Evolutionary conservation across 2,888 invertebrate genomes (phyloP), one percentile per base, ranked within the genome.

Genomic region (Rotaria magnacalcarata): DNA sequence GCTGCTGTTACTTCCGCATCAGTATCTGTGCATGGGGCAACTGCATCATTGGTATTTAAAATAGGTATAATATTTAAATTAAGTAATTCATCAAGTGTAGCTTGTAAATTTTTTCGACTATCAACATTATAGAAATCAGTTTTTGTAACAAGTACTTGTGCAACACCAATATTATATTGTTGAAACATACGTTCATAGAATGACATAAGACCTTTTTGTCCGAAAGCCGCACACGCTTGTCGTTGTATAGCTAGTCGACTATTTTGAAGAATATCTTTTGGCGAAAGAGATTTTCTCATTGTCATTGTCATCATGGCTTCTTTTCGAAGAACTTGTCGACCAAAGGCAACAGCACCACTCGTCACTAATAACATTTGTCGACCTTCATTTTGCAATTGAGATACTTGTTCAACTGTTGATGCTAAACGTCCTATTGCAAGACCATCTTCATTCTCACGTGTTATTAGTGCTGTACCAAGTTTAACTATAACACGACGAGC

Each of bases 131-230:
- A 95, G 91, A 99, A 98, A 91, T 99, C 99, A 0, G 97, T 96
- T 90, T 97, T 97, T 1, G 98, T 99, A 27, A 99, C 96, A 88
- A 99, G 92, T 0, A 99, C 95, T 94, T 99, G 98, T 34, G 99
- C 98, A 87, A 97, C 95, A 92, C 96, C 96, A 74, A 99, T 96
- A 85, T 98, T 98, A 91, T 99, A 99, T 91, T 99, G 98, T 14
- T 96, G 95, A 92, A 99, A 99, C 96, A 99, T 97, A 85, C 97
- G 97, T 90, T 99, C 98, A 91, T 99, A 99, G 89, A 99, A 93
- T 0, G 97, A 96, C 98, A 99, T 99, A n/a, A 99, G 93, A 87
- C 98, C 98, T 0, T 97, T 97, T 91, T 99, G 98, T 4, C 99
- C 99, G 0, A 97, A 96, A 0, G 99, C 99, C 0, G 99, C 99